phyloP scores from a whole-genome alignment of 1,140 invertebrate genomes.

The Thaumetopoea pityocampa region DNA sequence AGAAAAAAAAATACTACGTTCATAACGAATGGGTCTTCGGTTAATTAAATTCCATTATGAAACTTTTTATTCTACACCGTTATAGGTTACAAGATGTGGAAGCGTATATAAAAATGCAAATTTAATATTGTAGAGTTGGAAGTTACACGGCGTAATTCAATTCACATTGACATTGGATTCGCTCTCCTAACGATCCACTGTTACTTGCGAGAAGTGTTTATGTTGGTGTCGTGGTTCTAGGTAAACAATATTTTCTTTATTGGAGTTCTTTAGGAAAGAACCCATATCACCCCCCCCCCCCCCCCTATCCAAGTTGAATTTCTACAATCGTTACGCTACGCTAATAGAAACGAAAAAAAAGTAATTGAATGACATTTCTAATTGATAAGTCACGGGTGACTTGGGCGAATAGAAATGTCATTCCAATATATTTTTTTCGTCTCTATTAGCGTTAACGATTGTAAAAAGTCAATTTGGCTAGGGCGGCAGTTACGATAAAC shows the following conservation, averaged over 20 bases:
- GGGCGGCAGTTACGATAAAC: no score
- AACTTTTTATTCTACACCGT: slow-evolving; percentile 10
- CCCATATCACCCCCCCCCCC: no score
- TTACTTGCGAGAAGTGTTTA: slow-evolving; percentile 35
- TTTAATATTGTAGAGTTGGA: slow-evolving; percentile 1
- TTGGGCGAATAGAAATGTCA: no score
- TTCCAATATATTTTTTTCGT: no score
- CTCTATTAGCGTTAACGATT: no score
- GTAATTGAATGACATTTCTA: no score
- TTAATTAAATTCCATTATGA: not conserved
- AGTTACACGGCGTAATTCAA: slow-evolving; percentile 15
- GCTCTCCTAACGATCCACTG: slow-evolving; percentile 28
- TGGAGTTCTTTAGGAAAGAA: not conserved
- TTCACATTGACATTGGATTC: slow-evolving; percentile 34
- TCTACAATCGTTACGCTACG: no score
- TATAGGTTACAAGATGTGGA: not conserved
- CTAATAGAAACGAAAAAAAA: no score
- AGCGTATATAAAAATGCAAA: slow-evolving; percentile 21
- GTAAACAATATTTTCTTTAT: no score
- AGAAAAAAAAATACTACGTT: not conserved
- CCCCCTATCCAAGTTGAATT: no score
- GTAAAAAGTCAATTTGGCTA: no score
- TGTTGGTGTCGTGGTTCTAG: slow-evolving; percentile 20
- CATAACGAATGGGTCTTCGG: not conserved
- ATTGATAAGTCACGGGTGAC: no score